Conservation (phyloP, 2,113 vertebrate species). For the Passer domesticus region DNA sequence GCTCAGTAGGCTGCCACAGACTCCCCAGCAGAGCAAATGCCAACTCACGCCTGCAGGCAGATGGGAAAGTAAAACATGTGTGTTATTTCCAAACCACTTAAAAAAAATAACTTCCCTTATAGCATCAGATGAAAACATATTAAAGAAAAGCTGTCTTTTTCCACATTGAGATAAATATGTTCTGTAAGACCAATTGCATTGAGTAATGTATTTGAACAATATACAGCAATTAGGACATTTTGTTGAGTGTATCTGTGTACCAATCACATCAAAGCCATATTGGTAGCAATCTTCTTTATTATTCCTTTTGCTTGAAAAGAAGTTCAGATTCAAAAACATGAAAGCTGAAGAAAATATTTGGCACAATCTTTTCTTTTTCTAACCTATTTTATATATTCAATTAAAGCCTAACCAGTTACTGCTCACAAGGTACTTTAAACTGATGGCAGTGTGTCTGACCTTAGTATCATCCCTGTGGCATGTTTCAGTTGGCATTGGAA, state of each 20-base stretch:
- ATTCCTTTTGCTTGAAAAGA: neutral
- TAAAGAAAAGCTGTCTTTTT: slow-evolving; percentile 1
- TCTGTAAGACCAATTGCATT: neutral
- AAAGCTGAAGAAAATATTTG: neutral
- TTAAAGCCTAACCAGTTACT: neutral
- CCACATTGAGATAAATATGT: neutral
- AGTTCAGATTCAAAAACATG: neutral
- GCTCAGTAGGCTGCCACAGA: slow-evolving; percentile 35
- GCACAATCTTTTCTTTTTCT: neutral
- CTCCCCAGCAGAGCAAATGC: slow-evolving; percentile 25
- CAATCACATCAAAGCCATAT: neutral
- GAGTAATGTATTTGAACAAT: slow-evolving; percentile 3
- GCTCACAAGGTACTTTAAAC: neutral
- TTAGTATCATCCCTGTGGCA: neutral
- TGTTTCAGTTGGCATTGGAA: neutral
- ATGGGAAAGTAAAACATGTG: slow-evolving; percentile 35
- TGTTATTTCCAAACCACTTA: slow-evolving; percentile 41
- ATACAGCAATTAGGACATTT: neutral
- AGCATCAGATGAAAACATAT: neutral
- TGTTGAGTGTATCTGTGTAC: neutral
- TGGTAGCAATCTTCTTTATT: neutral
- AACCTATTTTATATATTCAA: neutral
- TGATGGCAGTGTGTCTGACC: neutral
- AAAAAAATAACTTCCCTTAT: slow-evolving; percentile 3
- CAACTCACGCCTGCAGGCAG: slow-evolving; percentile 30